Conservation (phyloP, 2,113 vertebrate genomes). For the Nanger granti region DNA sequence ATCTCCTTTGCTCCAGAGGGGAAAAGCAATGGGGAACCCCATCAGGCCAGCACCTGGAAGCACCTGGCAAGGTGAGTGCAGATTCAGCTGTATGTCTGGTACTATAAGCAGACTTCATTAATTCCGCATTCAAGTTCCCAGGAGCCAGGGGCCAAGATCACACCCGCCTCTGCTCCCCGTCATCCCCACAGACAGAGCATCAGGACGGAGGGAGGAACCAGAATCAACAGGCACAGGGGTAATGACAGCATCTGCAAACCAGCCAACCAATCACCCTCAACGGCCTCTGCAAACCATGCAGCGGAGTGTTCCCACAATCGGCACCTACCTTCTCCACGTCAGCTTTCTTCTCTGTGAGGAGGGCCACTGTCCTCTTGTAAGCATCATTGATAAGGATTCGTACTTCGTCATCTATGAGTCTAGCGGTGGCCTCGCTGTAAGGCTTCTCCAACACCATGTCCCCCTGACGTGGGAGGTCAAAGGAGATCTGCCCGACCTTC, state of each 20-base stretch:
- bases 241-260: background rate
- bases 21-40: background rate
- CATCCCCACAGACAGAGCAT: background rate
- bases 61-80: background rate
- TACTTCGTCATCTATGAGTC: slow-evolving; percentile 93
- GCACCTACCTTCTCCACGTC: slow-evolving; percentile 93
- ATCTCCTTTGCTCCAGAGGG: background rate
- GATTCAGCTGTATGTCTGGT: background rate
- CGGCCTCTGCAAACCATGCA: background rate
- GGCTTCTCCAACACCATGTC: slow-evolving; percentile 97
- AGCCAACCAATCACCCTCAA: background rate
- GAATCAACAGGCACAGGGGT: background rate
- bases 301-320: background rate
- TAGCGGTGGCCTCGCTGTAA: slow-evolving; percentile 95
- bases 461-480: slow-evolving; percentile 94
- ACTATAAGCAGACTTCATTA: background rate
- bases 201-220: background rate
- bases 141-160: background rate
- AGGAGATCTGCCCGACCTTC: slow-evolving; percentile 97
- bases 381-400: slow-evolving; percentile 86
- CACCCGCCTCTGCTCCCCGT: background rate
- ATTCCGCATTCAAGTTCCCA: background rate
- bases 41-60: background rate
- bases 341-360: slow-evolving; percentile 87
- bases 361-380: slow-evolving; percentile 83